Base-by-base conservation (phyloP, 2,888 invertebrate genomes). In the Stratiomys singularior region DNA sequence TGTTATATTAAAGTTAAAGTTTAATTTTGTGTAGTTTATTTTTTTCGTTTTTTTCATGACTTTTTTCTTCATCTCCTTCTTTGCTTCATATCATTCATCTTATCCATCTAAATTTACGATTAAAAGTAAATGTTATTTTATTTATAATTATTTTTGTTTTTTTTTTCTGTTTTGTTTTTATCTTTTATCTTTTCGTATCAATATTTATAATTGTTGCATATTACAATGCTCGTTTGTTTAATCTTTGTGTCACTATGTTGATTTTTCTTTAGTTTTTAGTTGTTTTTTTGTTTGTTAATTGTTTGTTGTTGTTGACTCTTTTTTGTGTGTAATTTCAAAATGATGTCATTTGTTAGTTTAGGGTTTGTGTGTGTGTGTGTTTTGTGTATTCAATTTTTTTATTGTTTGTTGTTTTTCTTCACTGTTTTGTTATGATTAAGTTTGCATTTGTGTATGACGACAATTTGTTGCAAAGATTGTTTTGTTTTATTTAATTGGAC, bases 401-500 rank as follows among this genome's bases (percentile, higher is more conserved):
- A 74, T 72, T 78, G 47, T 72, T 78, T 58, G 66, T 66, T 47
- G 66, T 60, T 63, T 78, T 58, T 78, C 47, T 56, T 64, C 58
- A 58, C 21, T 28, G 15, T 78, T 60, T 21, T 15, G 44, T 23
- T 11, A n/a, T 60, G 18, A 21, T 60, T 23, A 9, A 60, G 15
- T 76, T 63, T 69, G 69, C 74, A 52, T 69, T 78, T 79, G 79
- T 79, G 79, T 79, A 79, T 79, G 79, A 79, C 79, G 79, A 79
- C 79, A 79, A 71, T 79, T 56, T 60, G 52, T 71, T 69, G 30
- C 52, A 60, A 72, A 67, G 66, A 77, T 76, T 58, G 46, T 58
- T 79, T 69, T 44, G 21, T 69, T 69, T 67, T 78, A 7, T 63
- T 78, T 74, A 58, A 28, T 76, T 30, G 30, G 76, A 44, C 76